Evolutionary conservation across 1,140 invertebrate species (phyloP).

Genomic region (Maniola jurtina): DNA sequence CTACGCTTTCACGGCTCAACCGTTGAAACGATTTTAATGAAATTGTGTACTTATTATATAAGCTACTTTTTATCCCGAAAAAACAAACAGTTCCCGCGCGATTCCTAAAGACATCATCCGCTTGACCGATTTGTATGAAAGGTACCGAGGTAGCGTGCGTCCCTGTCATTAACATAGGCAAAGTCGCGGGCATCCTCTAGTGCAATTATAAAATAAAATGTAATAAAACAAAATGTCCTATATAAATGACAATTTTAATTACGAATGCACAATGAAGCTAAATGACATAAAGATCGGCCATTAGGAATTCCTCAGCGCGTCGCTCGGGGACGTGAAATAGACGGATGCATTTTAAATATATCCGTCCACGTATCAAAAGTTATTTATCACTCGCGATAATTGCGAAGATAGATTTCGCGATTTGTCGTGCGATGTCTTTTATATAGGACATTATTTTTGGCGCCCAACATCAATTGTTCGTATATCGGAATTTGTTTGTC

Average conservation of each 20-base stretch:
- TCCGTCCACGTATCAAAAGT: constrained; percentile 25
- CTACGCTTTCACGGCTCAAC: no score
- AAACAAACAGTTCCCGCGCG: no score
- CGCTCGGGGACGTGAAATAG: constrained; percentile 23
- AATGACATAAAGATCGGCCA: constrained; percentile 22
- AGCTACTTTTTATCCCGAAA: no score
- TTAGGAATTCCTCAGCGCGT: constrained; percentile 14
- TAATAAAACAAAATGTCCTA: not conserved
- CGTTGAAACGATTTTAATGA: no score
- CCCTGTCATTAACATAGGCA: no score
- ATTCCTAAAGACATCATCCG: no score
- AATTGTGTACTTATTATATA: no score
- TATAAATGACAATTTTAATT: constrained; percentile 6
- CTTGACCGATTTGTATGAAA: no score
- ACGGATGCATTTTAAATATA: constrained; percentile 34
- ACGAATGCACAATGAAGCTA: constrained; percentile 1
- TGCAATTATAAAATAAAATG: no score
- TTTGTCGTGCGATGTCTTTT: constrained; percentile 17
- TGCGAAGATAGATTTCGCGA: constrained; percentile 26
- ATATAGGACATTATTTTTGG: constrained; percentile 23
- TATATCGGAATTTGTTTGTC: constrained; percentile 6
- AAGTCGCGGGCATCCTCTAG: no score
- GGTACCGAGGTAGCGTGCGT: no score
- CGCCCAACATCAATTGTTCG: constrained; percentile 12
- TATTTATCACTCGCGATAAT: constrained; percentile 33